A percentile compares a stretch with the other conserved stretches of the same genome.
Evolutionary conservation across 2,888 invertebrate genomes (phyloP).

Genomic region (Ochropleura leucogaster): DNA sequence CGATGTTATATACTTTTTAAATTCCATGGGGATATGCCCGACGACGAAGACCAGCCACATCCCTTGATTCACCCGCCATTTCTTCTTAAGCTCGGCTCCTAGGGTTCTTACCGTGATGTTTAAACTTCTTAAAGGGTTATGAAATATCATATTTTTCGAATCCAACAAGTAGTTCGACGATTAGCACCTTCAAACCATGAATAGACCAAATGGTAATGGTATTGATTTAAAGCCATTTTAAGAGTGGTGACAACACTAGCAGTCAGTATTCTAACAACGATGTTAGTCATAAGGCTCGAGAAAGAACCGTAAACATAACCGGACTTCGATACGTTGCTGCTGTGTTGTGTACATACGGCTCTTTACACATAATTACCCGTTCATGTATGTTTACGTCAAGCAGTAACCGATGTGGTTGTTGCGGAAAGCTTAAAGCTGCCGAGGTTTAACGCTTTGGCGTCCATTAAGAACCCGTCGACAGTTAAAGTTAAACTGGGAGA

Average conservation of each 20-base stretch:
- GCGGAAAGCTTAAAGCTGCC: slow-evolving; percentile 76
- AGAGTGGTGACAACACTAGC: background rate
- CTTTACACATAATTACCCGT: slow-evolving; percentile 42
- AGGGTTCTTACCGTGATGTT: background rate
- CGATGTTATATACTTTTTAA: background rate
- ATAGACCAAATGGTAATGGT: background rate
- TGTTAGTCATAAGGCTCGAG: background rate
- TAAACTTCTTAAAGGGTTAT: background rate
- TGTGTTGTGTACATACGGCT: slow-evolving; percentile 14
- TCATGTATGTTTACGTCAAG: slow-evolving; percentile 46
- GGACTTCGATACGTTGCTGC: background rate
- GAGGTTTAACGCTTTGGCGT: slow-evolving; percentile 78
- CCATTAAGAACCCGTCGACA: slow-evolving; percentile 77
- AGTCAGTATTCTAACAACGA: background rate
- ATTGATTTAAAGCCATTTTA: background rate
- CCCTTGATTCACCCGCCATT: background rate
- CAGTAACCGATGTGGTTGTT: slow-evolving; percentile 78
- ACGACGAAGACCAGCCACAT: background rate
- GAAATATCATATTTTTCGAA: background rate
- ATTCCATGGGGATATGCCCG: background rate
- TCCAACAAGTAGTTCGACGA: background rate
- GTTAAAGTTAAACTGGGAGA: slow-evolving; percentile 76
- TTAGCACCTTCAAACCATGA: background rate
- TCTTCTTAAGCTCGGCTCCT: background rate
- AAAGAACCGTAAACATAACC: background rate